Evolutionary conservation across 2,797 vertebrate genomes (phyloP), one percentile per base, ranked within the genome.

Genomic region (Taenioides sp.): DNA sequence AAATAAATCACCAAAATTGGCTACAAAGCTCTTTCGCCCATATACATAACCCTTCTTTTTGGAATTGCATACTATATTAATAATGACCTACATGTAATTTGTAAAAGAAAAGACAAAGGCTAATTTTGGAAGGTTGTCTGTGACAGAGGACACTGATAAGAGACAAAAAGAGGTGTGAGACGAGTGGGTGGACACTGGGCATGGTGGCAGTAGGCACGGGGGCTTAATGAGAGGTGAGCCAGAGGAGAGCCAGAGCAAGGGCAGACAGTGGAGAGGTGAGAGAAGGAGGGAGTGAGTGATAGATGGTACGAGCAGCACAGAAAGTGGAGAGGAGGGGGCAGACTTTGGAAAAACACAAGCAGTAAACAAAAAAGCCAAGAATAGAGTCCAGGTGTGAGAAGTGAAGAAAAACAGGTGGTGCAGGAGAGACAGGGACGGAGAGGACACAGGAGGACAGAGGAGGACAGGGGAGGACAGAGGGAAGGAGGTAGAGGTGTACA

Each of bases 161-260:
- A 88, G 81, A 81, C 72, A 79, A 61, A 85, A 78, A 82, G 74
- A 90, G 80, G 86, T 89, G 88, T 84, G 86, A 89, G 88, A 90
- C 86, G 86, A 87, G 90, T 91, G 90, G 88, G 89, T 89, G 91
- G 89, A 90, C 87, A 83, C 79, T 78, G 88, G 86, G 87, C 89
- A 90, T 78, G 83, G 87, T 88, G 85, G 87, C 87, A 81, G 71
- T 83, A 80, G 87, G 91, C 87, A 87, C 85, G 79, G 87, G 87
- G 88, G 88, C 90, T 91, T 91, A 91, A 89, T 88, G 88, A 92
- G 90, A 91, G 90, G 91, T 92, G 90, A 92, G 91, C 92, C 90
- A 92, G 89, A 92, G 91, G 91, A 93, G 92, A 92, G 86, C 88
- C 73, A 27, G 77, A 86, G 80, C 87, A 90, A 90, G 87, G 91